Conservation (phyloP, 2,888 invertebrate genomes). For the Cephus sareptanus region DNA sequence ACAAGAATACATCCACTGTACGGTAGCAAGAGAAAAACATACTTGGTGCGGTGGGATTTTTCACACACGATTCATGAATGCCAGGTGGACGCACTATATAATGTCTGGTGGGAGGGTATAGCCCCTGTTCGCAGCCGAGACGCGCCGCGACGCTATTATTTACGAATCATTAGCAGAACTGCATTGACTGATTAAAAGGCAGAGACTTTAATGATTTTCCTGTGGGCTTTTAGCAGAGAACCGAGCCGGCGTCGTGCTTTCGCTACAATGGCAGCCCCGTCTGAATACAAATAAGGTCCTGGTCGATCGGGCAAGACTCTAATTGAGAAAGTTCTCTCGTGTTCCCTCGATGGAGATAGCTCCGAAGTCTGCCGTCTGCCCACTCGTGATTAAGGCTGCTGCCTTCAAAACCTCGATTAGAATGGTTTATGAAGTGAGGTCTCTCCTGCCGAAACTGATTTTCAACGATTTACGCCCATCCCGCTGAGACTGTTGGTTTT, state of each 20-base stretch:
- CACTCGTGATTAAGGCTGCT: conserved; percentile 30
- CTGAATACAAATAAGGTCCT: conserved; percentile 53
- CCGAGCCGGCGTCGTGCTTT: conserved; percentile 26
- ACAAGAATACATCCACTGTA: background rate
- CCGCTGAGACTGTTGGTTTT: background rate
- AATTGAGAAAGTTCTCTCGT: conserved; percentile 53
- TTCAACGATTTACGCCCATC: background rate
- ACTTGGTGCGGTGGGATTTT: background rate
- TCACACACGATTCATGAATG: background rate
- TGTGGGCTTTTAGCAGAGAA: background rate
- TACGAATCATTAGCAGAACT: background rate
- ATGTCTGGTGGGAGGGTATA: background rate
- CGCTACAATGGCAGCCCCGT: conserved; percentile 42
- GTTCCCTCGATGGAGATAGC: conserved; percentile 12
- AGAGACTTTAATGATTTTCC: conserved; percentile 19
- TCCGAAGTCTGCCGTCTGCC: conserved; percentile 14
- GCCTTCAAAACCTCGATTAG: conserved; percentile 29
- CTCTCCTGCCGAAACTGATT: background rate
- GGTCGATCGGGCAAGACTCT: conserved; percentile 49
- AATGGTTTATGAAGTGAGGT: conserved; percentile 23
- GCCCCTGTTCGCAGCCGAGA: background rate
- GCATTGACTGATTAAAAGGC: conserved; percentile 26
- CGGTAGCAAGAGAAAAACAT: background rate
- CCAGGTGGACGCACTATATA: background rate
- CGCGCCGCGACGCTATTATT: background rate